Conservation (phyloP, 2,888 invertebrate genomes). For the Luperina nickerlii region DNA sequence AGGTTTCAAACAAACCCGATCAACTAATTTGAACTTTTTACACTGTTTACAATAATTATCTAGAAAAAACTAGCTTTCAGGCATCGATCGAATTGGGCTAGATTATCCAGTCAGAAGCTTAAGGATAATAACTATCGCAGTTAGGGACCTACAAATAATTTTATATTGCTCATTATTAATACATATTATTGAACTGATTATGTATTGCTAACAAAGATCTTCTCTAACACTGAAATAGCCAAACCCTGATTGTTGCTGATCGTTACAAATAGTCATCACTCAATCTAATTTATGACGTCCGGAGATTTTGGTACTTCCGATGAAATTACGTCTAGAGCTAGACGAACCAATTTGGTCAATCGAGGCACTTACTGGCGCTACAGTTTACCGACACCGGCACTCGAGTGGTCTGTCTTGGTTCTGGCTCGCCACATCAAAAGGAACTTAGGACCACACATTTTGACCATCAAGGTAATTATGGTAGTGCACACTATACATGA, state of each 20-base stretch:
- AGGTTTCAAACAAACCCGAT: background rate
- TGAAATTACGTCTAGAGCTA: background rate
- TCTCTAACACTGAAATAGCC: background rate
- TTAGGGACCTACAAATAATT: background rate
- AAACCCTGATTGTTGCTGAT: background rate
- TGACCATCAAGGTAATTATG: background rate
- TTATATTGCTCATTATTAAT: background rate
- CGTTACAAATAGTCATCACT: too few species aligned
- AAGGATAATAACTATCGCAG: background rate
- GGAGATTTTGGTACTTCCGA: background rate
- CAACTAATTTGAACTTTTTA: background rate
- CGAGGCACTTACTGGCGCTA: background rate
- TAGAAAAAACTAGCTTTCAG: background rate
- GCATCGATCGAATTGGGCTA: background rate
- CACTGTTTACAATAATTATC: slow-evolving; percentile 1
- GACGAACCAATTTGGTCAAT: background rate
- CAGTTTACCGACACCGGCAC: background rate
- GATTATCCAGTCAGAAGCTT: background rate
- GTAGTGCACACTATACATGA: background rate
- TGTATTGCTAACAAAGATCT: too few species aligned
- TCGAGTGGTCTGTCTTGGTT: background rate
- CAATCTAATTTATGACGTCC: background rate
- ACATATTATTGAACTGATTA: background rate
- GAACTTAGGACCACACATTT: background rate
- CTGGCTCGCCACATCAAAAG: background rate